Base-by-base conservation (phyloP, 1,140 invertebrate genomes). In the Nasonia longicornis region DNA sequence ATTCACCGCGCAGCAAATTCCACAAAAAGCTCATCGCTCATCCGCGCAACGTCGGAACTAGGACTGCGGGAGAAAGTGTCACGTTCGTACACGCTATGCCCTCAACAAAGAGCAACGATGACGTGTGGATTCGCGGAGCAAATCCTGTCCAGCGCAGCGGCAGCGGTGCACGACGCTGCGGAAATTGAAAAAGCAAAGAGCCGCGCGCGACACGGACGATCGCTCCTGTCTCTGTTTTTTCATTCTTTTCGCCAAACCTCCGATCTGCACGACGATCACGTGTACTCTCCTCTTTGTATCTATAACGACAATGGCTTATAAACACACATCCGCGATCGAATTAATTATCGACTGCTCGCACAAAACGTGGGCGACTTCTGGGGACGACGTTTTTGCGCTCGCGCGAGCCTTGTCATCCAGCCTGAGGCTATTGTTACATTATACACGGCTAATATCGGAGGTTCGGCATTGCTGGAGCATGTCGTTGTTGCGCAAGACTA, bases 111-210 rank as follows among this genome's bases (percentile, higher is more conserved):
- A 58, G 52, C 14, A 58, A 58, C 52, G n/a, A n/a, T 58, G 52
- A 58, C 52, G 52, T 58, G 52, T n/a, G 20, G 52, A 0, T 58
- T 58, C 20, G 48, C 16, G 48, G 48, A 52, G 16, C 48, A 58
- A 58, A 58, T 58, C 52, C 52, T n/a, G 52, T n/a, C 16, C 52
- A 58, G 52, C 20, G 52, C 52, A 20, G 20, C 6, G n/a, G 52
- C 52, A 58, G 52, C 52, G 20, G 16, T 58, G 52, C 52, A 58
- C 52, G 52, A 58, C 52, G 52, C 4, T 29, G 29, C 64, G 64
- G 64, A 67, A 67, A 67, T 67, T 67, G 64, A 67, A 67, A 67
- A 67, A 67, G 64, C 52, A 58, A 58, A 58, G 38, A 42, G 64
- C 64, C 16, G 64, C 29, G 52, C 64, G 52, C 64, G 64, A 67